These are phyloP conservation scores for Sclerodermus sp. DNA, from an alignment of 2,888 invertebrate genomes.

Conservation along the genomic window DNA sequence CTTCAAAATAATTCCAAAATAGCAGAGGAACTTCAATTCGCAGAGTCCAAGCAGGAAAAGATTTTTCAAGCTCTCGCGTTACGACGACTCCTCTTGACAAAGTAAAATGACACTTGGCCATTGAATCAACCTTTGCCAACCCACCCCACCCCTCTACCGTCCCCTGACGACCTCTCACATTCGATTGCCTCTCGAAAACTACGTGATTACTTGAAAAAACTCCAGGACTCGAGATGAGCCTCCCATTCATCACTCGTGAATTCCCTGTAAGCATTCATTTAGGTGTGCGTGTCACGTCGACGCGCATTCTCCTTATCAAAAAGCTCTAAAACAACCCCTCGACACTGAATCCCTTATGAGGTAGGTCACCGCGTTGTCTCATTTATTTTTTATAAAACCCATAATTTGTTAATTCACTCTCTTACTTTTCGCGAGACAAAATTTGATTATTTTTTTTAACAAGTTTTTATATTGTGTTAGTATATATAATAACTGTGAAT, in stretches of 20 bases:
- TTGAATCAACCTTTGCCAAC: slow-evolving; percentile 36
- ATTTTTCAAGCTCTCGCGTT: too few species aligned
- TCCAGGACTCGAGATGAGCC: slow-evolving; percentile 35
- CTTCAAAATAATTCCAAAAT: too few species aligned
- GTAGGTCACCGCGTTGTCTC: slow-evolving; percentile 20
- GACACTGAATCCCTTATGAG: slow-evolving; percentile 1
- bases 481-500: too few species aligned
- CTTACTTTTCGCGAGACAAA: too few species aligned
- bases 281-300: slow-evolving; percentile 7
- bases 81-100: too few species aligned
- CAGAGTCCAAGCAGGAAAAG: too few species aligned
- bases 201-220: slow-evolving; percentile 52
- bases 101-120: slow-evolving; percentile 34
- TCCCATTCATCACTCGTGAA: not conserved
- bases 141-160: slow-evolving; percentile 19
- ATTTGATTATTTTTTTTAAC: too few species aligned
- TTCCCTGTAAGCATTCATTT: not conserved
- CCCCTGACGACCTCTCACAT: slow-evolving; percentile 20
- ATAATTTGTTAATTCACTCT: too few species aligned
- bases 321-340: not conserved
- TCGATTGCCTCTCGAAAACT: slow-evolving; percentile 41
- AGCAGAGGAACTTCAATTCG: too few species aligned
- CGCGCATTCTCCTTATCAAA: slow-evolving; percentile 7
- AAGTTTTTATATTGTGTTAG: slow-evolving; percentile 12
- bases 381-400: slow-evolving; percentile 28